Evolutionary conservation across 2,888 invertebrate species (phyloP), one percentile per base, ranked within the genome.

Genomic region (Hirtodrosophila trivittata): DNA sequence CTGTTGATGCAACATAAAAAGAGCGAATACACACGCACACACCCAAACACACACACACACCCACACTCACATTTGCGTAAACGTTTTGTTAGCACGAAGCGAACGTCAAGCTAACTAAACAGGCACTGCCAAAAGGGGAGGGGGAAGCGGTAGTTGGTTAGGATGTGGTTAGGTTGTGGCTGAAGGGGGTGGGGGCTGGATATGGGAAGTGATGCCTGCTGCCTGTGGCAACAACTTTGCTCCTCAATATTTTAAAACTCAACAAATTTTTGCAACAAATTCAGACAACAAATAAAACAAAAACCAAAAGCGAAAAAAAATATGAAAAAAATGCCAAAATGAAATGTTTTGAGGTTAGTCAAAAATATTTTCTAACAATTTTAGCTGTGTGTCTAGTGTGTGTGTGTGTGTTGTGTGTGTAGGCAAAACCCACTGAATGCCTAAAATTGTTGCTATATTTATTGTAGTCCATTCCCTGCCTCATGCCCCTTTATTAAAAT

Each of bases 281-380:
- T 84, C 63, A 47, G 9, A 47, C 56, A 47, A 42, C 47, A 71
- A 68, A 33, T 43, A 32, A 33, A 45, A 49, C 35, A 56, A 56
- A 30, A 38, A 51, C 33, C 32, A 38, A 14, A 13, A 21, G 14
- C 14, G 28, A 14, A 38, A 51, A 33, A 25, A 38, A 14, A 32
- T 66, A 54, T 49, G 47, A 38, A 21, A 16, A 26, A 47, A 56
- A 80, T 67, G 41, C 54, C 46, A 66, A 81, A 81, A 75, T 77
- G 54, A 84, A 81, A 81, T 81, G 78, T 86, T 71, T 86, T 86
- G 71, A 71, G 86, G 85, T 85, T 81, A 55, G 60, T 78, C 82
- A 59, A 67, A 80, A 81, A 80, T 86, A 84, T 86, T 77, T 82
- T 43, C 47, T 58, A 65, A 54, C 81, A 59, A 76, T 75, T 80